A percentile compares a stretch with the other conserved stretches of the same genome.
Evolutionary conservation across 2,888 invertebrate species (phyloP).

Genomic region (Pecten maximus): DNA sequence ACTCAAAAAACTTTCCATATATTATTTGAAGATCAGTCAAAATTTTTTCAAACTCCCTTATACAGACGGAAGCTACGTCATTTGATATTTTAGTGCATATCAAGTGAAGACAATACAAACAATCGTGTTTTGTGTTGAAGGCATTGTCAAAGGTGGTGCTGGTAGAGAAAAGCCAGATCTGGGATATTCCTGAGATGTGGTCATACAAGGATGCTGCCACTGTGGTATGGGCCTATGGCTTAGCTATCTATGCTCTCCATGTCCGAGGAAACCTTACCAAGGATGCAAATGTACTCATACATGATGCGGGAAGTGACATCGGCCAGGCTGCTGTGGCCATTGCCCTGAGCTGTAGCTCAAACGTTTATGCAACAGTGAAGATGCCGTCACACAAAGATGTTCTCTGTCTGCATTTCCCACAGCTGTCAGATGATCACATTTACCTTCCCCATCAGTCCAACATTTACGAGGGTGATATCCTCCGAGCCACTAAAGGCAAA

Average conservation of each 20-base stretch:
- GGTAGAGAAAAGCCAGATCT: conserved; percentile 89
- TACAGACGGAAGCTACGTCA: too few relatives aligned
- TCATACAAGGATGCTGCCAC: conserved; percentile 95
- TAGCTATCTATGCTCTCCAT: conserved; percentile 92
- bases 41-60: too few relatives aligned
- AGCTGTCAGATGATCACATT: conserved; percentile 47
- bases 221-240: conserved; percentile 95
- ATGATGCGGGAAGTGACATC: conserved; percentile 95
- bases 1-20: too few relatives aligned
- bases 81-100: too few relatives aligned
- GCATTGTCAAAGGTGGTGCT: conserved; percentile 92
- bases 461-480: conserved; percentile 49
- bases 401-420: conserved; percentile 36
- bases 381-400: conserved; percentile 93
- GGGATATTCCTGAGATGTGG: conserved; percentile 94
- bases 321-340: conserved; percentile 98
- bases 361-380: conserved; percentile 90
- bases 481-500: conserved; percentile 54
- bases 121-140: conserved; percentile 60
- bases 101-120: too few relatives aligned
- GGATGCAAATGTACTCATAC: conserved; percentile 92
- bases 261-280: conserved; percentile 92
- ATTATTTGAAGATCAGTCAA: too few relatives aligned
- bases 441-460: conserved; percentile 40
- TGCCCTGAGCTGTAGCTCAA: conserved; percentile 93